phyloP scores from a whole-genome alignment of 2,113 vertebrate genomes.

The Trematocara stigmaticum region DNA sequence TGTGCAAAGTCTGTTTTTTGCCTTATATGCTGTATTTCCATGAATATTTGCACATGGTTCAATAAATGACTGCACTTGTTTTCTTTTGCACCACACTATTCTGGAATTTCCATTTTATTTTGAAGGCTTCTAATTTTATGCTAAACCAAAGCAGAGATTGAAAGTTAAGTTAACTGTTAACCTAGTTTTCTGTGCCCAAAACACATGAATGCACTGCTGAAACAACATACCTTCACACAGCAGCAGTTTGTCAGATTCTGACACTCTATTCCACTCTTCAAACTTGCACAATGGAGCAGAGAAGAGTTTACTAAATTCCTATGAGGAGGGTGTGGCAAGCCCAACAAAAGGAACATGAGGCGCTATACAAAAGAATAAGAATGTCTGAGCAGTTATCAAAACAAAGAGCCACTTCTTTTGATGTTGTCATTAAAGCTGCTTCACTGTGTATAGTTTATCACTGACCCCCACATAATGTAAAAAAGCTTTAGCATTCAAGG shows the following conservation, averaged over 20 bases:
- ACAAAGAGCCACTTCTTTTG: not conserved
- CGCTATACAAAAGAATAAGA: not conserved
- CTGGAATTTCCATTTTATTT: not conserved
- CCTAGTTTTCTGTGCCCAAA: not conserved
- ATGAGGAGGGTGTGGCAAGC: not conserved
- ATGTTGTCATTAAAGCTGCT: not conserved
- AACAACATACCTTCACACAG: not conserved
- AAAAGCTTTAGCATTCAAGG: not conserved
- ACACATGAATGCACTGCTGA: not conserved
- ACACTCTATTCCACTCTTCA: not conserved
- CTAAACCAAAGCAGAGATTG: not conserved
- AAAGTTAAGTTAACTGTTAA: not conserved
- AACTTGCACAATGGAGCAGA: not conserved
- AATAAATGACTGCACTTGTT: not conserved
- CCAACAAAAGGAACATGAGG: not conserved
- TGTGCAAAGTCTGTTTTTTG: not conserved
- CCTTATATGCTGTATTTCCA: not conserved
- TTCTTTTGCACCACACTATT: not conserved
- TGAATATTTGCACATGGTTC: not conserved
- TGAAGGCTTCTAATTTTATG: not conserved
- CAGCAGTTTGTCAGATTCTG: not conserved
- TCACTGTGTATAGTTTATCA: not conserved
- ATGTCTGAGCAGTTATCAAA: not conserved
- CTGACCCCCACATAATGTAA: not conserved
- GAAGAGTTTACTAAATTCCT: not conserved